Evolutionary conservation across 2,888 invertebrate species (phyloP).

Genomic region (Pelosia muscerda): DNA sequence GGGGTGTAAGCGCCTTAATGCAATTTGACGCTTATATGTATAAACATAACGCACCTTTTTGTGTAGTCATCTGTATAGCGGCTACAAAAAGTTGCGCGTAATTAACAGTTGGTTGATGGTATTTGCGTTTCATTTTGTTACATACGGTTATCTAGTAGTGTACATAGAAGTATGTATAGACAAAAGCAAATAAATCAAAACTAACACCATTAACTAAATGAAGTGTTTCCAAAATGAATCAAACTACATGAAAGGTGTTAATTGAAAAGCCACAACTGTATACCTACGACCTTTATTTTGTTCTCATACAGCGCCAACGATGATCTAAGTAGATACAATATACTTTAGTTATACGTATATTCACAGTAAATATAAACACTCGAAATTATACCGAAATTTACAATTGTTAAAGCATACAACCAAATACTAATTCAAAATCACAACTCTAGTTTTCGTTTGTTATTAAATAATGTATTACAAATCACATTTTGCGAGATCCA

Average conservation of each 20-base stretch:
- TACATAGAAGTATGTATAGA: neutral
- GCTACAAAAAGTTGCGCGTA: neutral
- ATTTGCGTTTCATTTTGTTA: neutral
- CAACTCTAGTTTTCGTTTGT: slow-evolving; percentile 18
- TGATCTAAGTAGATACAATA: slow-evolving; percentile 38
- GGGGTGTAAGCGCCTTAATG: neutral
- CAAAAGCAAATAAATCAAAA: neutral
- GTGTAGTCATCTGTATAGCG: neutral
- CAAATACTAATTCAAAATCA: slow-evolving; percentile 17
- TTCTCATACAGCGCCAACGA: slow-evolving; percentile 39
- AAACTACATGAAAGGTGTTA: slow-evolving; percentile 47
- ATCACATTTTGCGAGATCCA: slow-evolving; percentile 44
- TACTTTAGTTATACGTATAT: slow-evolving; percentile 7
- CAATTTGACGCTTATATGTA: neutral
- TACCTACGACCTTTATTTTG: slow-evolving; percentile 48
- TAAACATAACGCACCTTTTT: neutral
- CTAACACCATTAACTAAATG: neutral
- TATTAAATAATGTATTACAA: slow-evolving; percentile 14
- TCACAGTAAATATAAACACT: neutral
- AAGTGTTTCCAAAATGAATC: slow-evolving; percentile 33
- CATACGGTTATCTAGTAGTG: neutral
- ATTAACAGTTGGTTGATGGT: neutral
- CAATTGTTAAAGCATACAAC: slow-evolving; percentile 11
- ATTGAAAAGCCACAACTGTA: slow-evolving; percentile 51
- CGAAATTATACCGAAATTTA: neutral